phyloP scores from a whole-genome alignment of 2,888 invertebrate species.

The Tiliacea aurago region DNA sequence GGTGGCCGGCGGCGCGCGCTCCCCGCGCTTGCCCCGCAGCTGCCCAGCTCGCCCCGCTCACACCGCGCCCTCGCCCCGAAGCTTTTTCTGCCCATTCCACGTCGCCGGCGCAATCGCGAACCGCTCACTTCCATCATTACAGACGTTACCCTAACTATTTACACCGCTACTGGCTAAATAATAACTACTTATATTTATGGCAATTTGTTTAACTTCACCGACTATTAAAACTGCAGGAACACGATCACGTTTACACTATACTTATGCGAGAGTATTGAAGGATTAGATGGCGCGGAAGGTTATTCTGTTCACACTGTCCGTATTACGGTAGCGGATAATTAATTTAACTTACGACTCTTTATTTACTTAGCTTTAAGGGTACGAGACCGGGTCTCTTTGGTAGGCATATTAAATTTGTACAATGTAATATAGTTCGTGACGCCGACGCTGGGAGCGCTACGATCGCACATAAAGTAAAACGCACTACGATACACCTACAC shows the following conservation, averaged over 20 bases:
- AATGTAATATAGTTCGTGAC: conserved; percentile 88
- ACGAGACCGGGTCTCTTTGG: conserved; percentile 91
- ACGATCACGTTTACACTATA: conserved; percentile 90
- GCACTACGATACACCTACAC: conserved; percentile 89
- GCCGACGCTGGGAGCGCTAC: conserved; percentile 80
- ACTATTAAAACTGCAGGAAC: conserved; percentile 90
- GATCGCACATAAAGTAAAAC: conserved; percentile 83
- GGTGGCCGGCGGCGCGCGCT: conserved; percentile 87
- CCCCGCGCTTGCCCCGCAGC: conserved; percentile 71
- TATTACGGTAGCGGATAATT: conserved; percentile 82
- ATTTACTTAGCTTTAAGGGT: conserved; percentile 89
- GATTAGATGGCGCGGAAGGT: conserved; percentile 88
- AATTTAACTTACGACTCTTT: conserved; percentile 88
- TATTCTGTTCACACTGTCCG: conserved; percentile 85
- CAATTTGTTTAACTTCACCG: conserved; percentile 91
- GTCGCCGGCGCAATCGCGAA: conserved; percentile 85
- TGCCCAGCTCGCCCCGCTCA: conserved; percentile 62
- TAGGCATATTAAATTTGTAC: conserved; percentile 91
- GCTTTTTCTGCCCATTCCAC: conserved; percentile 88
- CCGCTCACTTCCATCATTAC: conserved; percentile 84
- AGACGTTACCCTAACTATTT: conserved; percentile 87
- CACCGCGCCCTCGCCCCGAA: conserved; percentile 74
- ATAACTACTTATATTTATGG: conserved; percentile 90
- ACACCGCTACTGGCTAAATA: conserved; percentile 88
- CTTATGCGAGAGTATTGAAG: conserved; percentile 90